These are phyloP conservation scores for Drosophila demipolita DNA, from an alignment of 2,888 invertebrate species.

Conservation along the genomic window DNA sequence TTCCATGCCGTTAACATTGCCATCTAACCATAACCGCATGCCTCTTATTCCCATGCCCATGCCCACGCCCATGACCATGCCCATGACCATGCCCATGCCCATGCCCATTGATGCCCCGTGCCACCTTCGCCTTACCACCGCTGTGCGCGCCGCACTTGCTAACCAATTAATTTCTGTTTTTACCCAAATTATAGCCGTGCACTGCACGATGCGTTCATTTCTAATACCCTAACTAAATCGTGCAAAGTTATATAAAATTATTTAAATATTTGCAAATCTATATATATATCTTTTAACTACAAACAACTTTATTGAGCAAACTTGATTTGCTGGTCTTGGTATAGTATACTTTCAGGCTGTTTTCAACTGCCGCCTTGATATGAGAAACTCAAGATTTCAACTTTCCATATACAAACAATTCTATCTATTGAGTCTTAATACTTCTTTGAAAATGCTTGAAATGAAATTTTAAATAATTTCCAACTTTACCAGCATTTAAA, in stretches of 20 bases:
- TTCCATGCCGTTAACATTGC: conserved; percentile 29
- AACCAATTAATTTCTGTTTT: conserved; percentile 71
- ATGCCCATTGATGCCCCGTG: conserved; percentile 9
- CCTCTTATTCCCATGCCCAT: conserved; percentile 6
- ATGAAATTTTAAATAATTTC: too few species aligned
- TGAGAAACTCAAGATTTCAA: neutral
- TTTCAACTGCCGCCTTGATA: neutral
- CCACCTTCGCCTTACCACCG: conserved; percentile 19
- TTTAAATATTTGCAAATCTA: neutral
- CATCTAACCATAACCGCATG: neutral
- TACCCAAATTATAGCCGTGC: conserved; percentile 65
- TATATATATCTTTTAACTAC: neutral
- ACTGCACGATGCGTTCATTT: conserved; percentile 63
- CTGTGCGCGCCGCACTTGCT: conserved; percentile 64
- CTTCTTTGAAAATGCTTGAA: neutral
- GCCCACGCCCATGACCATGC: neutral
- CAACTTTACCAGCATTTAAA: neutral
- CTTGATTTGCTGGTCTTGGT: neutral
- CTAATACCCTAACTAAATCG: conserved; percentile 35
- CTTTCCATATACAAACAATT: neutral
- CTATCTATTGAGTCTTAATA: neutral
- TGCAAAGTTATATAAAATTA: neutral
- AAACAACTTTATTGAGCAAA: neutral
- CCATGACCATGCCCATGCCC: conserved; percentile 8
- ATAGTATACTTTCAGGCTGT: neutral